Evolutionary conservation across 2,888 invertebrate species (phyloP).

Genomic region (Drosophila setosimentum): DNA sequence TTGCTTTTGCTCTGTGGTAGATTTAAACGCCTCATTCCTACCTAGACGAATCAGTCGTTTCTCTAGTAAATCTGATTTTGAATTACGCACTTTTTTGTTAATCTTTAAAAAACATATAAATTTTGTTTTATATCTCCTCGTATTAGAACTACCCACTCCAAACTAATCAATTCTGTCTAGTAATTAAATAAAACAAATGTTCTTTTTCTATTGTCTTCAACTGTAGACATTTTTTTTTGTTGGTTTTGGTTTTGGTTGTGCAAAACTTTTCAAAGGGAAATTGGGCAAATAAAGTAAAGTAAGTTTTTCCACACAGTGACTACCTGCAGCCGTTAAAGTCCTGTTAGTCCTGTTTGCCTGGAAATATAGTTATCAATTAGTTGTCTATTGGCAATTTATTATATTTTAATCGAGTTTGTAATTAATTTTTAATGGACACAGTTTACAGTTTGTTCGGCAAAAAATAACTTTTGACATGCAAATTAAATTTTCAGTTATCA

Average conservation of each 20-base stretch:
- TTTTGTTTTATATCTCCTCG: not conserved
- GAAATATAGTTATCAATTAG: too few relatives aligned
- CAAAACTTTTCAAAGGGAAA: not conserved
- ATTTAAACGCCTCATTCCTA: not conserved
- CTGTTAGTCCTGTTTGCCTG: too few relatives aligned
- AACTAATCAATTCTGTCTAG: not conserved
- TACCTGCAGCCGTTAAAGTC: too few relatives aligned
- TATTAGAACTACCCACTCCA: not conserved
- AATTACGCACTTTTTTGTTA: not conserved
- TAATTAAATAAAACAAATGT: not conserved
- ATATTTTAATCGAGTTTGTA: too few relatives aligned
- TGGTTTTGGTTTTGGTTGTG: not conserved
- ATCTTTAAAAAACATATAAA: not conserved
- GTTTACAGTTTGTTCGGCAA: too few relatives aligned
- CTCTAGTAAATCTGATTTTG: not conserved
- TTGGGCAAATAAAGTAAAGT: too few relatives aligned
- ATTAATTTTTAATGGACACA: too few relatives aligned
- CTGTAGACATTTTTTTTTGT: not conserved
- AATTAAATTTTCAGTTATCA: slow-evolving; percentile 1
- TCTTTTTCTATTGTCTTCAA: not conserved
- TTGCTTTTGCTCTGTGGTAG: not conserved
- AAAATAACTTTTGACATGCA: not conserved
- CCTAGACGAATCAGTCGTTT: not conserved
- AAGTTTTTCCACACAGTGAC: too few relatives aligned
- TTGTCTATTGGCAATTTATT: too few relatives aligned